Percentiles rank a stretch among this genome's conserved stretches.
These are phyloP conservation scores for Muscicapa striata DNA, from an alignment of 2,797 vertebrate species.

Conservation along the genomic window DNA sequence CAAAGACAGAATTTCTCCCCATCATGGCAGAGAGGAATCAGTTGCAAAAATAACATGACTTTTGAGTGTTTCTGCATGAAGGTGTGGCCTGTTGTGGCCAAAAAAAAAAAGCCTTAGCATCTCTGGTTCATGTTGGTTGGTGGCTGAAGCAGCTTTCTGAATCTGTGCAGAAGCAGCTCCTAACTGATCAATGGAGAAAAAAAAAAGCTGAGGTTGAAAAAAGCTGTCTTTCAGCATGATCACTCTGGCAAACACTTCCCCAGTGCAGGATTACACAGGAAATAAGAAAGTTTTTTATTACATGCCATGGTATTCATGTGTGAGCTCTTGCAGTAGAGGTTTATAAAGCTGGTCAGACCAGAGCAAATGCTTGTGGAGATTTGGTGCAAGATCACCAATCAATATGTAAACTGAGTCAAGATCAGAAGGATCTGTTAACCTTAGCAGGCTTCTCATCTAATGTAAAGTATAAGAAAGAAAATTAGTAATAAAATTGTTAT, in stretches of 20 bases:
- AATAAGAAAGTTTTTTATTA: not conserved
- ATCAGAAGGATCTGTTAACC: not conserved
- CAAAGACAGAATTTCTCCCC: not conserved
- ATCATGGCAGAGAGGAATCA: not conserved
- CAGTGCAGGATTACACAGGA: not conserved
- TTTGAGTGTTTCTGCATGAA: not conserved
- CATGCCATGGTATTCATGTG: not conserved
- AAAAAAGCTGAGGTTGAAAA: not conserved
- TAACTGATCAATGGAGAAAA: not conserved
- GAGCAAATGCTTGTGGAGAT: not conserved
- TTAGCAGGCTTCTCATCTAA: not conserved
- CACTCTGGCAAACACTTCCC: not conserved
- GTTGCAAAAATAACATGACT: not conserved
- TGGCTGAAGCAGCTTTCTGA: not conserved
- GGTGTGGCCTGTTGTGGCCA: not conserved
- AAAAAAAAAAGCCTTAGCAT: not conserved
- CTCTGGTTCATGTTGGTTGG: not conserved
- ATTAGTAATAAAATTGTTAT: not conserved
- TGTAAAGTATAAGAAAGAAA: not conserved
- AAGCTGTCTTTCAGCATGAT: not conserved
- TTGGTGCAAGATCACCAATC: not conserved
- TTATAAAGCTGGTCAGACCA: not conserved
- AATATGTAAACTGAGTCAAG: not conserved
- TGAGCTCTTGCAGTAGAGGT: not conserved
- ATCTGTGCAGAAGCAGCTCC: rapidly evolving